Evolutionary conservation across 92 coral and sea anemone genomes (phyloP).

Genomic region (Palythoa grandis): DNA sequence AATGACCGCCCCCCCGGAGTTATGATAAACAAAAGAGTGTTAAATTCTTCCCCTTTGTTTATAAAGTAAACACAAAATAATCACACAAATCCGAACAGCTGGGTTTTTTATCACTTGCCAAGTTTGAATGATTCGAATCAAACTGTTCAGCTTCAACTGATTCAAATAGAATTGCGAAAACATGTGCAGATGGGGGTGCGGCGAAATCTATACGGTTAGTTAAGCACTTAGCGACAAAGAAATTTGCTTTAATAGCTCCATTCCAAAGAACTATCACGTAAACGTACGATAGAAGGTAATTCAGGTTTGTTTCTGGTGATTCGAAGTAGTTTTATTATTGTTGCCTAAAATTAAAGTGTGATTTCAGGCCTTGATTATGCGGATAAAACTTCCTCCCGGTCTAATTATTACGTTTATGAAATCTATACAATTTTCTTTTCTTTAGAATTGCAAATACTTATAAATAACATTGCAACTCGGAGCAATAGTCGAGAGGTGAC

Average conservation of each 20-base stretch:
- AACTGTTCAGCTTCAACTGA: not conserved
- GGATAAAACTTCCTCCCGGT: no score
- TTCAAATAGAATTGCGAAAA: not conserved
- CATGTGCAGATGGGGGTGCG: conserved; percentile 42
- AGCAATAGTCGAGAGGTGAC: no score
- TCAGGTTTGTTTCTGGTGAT: not conserved
- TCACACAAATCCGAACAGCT: not conserved
- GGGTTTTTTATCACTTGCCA: not conserved
- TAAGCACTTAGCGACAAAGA: not conserved
- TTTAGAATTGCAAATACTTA: no score
- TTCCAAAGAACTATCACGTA: not conserved
- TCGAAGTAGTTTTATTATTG: not conserved
- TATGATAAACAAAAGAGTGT: not conserved
- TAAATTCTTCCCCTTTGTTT: not conserved
- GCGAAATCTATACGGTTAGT: conserved; percentile 10
- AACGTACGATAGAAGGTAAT: not conserved
- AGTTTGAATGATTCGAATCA: not conserved
- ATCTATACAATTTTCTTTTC: no score
- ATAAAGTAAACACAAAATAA: not conserved
- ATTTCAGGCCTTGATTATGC: no score
- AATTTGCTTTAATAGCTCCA: not conserved
- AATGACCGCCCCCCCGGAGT: not conserved
- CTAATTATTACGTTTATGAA: no score
- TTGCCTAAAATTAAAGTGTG: not conserved
- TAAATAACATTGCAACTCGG: no score